Percentiles rank a stretch among this genome's conserved stretches.
phyloP scores from a whole-genome alignment of 1,140 invertebrate genomes.

The Drosophila suzukii region DNA sequence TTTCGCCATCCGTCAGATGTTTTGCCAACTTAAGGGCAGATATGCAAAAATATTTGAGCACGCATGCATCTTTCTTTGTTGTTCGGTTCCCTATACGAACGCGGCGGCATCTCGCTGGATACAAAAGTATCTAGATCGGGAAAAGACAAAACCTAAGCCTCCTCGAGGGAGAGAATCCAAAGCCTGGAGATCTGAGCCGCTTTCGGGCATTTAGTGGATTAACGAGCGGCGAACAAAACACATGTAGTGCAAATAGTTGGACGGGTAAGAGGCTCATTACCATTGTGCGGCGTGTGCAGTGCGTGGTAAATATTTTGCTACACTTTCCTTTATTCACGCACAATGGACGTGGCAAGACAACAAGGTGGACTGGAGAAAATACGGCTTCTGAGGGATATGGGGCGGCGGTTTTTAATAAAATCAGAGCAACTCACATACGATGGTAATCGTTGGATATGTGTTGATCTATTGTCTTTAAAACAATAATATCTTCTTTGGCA shows the following conservation, averaged over 20 bases:
- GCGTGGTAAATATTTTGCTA: conserved; percentile 84
- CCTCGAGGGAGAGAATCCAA: conserved; percentile 26
- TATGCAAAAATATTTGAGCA: conserved; percentile 57
- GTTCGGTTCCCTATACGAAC: conserved; percentile 10
- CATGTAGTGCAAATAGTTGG: conserved; percentile 55
- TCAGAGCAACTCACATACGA: neutral
- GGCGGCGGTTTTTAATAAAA: neutral
- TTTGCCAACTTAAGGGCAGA: conserved; percentile 62
- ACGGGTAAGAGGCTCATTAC: conserved; percentile 75
- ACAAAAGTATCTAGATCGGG: conserved; percentile 59
- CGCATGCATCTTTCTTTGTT: conserved; percentile 6
- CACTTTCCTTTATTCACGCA: conserved; percentile 62
- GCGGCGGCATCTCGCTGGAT: conserved; percentile 22
- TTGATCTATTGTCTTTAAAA: too few species aligned
- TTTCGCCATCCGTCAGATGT: conserved; percentile 49
- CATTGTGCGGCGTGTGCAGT: conserved; percentile 76
- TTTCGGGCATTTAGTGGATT: conserved; percentile 81
- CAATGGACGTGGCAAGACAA: conserved; percentile 10
- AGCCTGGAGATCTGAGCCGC: conserved; percentile 58
- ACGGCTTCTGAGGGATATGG: neutral
- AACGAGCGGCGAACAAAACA: conserved; percentile 62
- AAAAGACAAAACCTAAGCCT: conserved; percentile 46
- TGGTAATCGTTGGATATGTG: neutral
- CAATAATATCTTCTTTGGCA: neutral
- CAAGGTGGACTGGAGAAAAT: conserved; percentile 2